Percentiles rank a stretch among this genome's conserved stretches.
Conservation (phyloP, 2,888 invertebrate genomes). For the Barypeithes pellucidus region DNA sequence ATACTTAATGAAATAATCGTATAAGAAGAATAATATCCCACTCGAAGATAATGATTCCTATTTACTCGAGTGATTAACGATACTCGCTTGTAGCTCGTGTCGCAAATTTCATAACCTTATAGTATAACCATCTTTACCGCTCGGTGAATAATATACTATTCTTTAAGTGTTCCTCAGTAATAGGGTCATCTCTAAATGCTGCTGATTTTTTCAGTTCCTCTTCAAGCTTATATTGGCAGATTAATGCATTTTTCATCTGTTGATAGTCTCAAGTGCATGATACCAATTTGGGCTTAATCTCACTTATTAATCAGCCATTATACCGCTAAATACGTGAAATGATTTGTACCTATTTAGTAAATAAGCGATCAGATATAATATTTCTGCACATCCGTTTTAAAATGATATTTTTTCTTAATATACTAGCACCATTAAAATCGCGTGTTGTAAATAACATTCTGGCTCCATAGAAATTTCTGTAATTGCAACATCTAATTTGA, state of each 20-base stretch:
- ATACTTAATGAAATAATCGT: no score
- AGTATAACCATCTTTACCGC: no score
- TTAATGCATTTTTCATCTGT: constrained; percentile 9
- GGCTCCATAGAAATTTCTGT: constrained; percentile 52
- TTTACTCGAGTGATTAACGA: no score
- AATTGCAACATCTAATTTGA: constrained; percentile 52
- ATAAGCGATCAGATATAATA: constrained; percentile 35
- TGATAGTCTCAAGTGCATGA: constrained; percentile 14
- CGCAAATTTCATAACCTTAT: no score
- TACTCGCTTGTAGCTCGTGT: no score
- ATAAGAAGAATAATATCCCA: no score
- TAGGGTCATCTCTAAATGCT: no score
- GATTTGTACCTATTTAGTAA: constrained; percentile 42
- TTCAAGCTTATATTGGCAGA: constrained; percentile 24
- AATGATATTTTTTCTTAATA: constrained; percentile 41
- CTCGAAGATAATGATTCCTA: no score
- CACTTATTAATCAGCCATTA: constrained; percentile 41
- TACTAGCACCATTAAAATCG: constrained; percentile 49
- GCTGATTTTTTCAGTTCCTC: background rate
- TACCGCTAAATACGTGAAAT: constrained; percentile 47
- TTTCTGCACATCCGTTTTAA: constrained; percentile 43
- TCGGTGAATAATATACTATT: no score
- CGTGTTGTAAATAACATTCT: constrained; percentile 52
- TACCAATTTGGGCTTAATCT: constrained; percentile 35
- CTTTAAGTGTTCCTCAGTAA: background rate